Evolutionary conservation across 2,888 invertebrate species (phyloP).

Genomic region (Volucella zonaria): DNA sequence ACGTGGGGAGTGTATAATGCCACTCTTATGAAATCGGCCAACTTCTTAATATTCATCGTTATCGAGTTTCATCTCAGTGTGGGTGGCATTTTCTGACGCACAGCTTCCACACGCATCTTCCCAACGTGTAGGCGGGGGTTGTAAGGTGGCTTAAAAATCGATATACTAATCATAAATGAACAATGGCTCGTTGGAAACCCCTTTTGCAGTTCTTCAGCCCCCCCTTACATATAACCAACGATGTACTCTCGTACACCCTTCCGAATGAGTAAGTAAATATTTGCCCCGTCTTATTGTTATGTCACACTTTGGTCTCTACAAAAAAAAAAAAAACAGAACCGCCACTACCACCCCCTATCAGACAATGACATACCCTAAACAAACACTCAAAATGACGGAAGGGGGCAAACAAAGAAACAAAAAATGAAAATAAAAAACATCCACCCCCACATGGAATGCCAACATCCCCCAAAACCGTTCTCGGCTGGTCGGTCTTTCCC

Average conservation of each 20-base stretch:
- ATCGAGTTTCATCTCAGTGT: conserved; percentile 22
- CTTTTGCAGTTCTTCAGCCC: conserved; percentile 10
- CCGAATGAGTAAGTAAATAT: conserved; percentile 68
- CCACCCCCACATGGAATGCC: not conserved
- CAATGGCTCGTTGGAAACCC: conserved; percentile 35
- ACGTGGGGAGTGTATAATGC: conserved; percentile 11
- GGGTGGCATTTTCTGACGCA: conserved; percentile 10
- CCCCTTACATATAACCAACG: not conserved
- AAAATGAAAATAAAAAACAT: conserved; percentile 13
- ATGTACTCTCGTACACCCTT: conserved; percentile 27
- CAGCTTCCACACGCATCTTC: not conserved
- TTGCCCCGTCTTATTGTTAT: conserved; percentile 70
- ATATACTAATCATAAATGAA: conserved; percentile 56
- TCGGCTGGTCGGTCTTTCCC: conserved; percentile 69
- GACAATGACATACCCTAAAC: conserved; percentile 69
- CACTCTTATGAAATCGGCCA: conserved; percentile 36
- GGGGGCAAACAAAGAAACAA: not conserved
- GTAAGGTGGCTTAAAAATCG: conserved; percentile 18
- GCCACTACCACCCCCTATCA: conserved; percentile 48
- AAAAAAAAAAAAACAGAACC: conserved; percentile 8
- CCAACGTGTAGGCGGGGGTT: not conserved
- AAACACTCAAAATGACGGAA: conserved; percentile 58
- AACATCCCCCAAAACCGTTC: conserved; percentile 8
- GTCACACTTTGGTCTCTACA: conserved; percentile 54
- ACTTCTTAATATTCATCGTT: conserved; percentile 27